phyloP scores from a whole-genome alignment of 2,113 vertebrate genomes.

The Otis tarda region DNA sequence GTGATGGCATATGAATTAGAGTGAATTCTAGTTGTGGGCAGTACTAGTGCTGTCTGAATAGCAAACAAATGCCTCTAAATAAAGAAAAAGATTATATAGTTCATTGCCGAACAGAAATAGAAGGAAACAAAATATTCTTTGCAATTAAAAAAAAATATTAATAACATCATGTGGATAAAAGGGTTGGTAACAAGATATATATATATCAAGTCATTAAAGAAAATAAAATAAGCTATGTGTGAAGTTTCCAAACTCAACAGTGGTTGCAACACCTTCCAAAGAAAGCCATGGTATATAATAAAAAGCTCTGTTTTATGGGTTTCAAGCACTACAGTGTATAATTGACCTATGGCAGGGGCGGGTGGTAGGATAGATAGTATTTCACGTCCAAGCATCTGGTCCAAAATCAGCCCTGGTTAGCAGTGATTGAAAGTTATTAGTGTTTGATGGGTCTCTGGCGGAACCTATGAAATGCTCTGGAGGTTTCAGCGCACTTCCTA shows the following conservation, averaged over 20 bases:
- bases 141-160: not conserved
- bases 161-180: not conserved
- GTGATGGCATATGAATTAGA: not conserved
- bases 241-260: conserved; percentile 21
- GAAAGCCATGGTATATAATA: conserved; percentile 7
- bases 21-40: not conserved
- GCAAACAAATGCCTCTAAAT: not conserved
- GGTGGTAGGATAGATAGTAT: conserved; percentile 22
- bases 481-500: conserved; percentile 54
- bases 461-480: not conserved
- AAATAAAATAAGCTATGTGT: conserved; percentile 3
- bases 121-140: conserved; percentile 17
- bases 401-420: conserved; percentile 54
- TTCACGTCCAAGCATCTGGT: conserved; percentile 33
- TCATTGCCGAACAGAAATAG: not conserved
- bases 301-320: conserved; percentile 29
- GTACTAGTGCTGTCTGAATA: not conserved
- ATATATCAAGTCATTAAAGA: not conserved
- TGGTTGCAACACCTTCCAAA: conserved; percentile 44
- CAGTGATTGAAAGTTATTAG: conserved; percentile 52
- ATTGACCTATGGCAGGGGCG: not conserved
- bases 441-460: conserved; percentile 47
- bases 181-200: not conserved
- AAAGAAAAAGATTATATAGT: not conserved
- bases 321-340: conserved; percentile 6